Evolutionary conservation across 2,797 vertebrate genomes (phyloP).

Genomic region (Hippoglossus hippoglossus): DNA sequence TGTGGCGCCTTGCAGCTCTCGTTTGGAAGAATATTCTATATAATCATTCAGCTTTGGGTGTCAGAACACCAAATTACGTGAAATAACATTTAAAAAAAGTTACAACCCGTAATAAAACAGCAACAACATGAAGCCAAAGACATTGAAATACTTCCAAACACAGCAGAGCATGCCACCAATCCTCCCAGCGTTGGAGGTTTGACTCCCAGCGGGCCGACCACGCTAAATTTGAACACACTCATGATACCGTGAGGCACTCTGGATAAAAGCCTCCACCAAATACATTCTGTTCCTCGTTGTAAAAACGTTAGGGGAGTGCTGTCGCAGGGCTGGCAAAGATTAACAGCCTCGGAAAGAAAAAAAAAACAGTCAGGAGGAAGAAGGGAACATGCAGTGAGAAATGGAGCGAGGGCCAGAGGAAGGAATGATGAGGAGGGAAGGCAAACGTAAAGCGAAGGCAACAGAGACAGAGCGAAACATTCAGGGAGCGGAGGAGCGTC

Average conservation of each 20-base stretch:
- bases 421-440: constrained; percentile 46
- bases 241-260: constrained; percentile 47
- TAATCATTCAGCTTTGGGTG: not conserved
- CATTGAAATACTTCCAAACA: not conserved
- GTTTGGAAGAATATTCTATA: constrained; percentile 7
- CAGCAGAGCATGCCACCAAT: constrained; percentile 6
- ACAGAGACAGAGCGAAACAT: constrained; percentile 26
- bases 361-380: not conserved
- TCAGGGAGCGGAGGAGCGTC: constrained; percentile 25
- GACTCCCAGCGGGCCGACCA: constrained; percentile 34
- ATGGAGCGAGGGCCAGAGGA: constrained; percentile 33
- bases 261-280: constrained; percentile 69
- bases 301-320: constrained; percentile 46
- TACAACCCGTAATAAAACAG: constrained; percentile 9
- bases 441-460: constrained; percentile 47
- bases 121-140: not conserved
- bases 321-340: constrained; percentile 40
- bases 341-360: constrained; percentile 12
- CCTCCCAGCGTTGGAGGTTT: constrained; percentile 27
- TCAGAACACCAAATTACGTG: not conserved
- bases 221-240: constrained; percentile 48
- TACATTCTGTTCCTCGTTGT: constrained; percentile 46
- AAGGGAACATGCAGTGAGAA: constrained; percentile 38
- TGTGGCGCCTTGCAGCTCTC: not conserved
- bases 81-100: not conserved